Percentiles rank a stretch among this genome's conserved stretches.
phyloP scores from a whole-genome alignment of 2,113 vertebrate species.

The Clarias batrachus region DNA sequence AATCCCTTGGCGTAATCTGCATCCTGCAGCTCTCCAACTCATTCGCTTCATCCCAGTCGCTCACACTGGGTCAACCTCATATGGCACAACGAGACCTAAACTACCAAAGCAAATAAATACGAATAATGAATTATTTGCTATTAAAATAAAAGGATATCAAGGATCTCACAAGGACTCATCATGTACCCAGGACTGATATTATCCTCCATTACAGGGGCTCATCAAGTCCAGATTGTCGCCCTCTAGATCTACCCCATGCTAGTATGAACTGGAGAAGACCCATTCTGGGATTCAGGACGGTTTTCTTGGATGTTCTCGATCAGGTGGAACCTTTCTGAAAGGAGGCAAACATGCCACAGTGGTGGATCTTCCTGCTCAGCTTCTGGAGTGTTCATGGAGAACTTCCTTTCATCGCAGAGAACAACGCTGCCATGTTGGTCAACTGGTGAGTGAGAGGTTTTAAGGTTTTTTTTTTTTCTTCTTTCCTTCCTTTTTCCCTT shows the following conservation, averaged over 20 bases:
- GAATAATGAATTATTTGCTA: not conserved
- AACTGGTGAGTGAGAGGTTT: constrained; percentile 85
- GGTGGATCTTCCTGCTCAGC: constrained; percentile 82
- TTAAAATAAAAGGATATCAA: not conserved
- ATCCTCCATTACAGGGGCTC: constrained; percentile 56
- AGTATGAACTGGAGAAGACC: constrained; percentile 57
- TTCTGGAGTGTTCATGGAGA: constrained; percentile 80
- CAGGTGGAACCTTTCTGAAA: constrained; percentile 58
- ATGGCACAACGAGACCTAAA: constrained; percentile 37
- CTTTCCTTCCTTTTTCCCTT: not conserved
- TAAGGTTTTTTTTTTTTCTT: not conserved
- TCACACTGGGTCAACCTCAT: constrained; percentile 69
- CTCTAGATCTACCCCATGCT: constrained; percentile 44
- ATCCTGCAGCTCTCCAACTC: constrained; percentile 72
- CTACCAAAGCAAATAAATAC: constrained; percentile 23
- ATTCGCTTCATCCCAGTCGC: constrained; percentile 67
- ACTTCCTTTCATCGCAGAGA: constrained; percentile 87
- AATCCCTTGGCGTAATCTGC: constrained; percentile 93
- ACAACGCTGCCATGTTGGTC: constrained; percentile 88
- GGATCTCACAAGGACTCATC: constrained; percentile 60
- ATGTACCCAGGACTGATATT: constrained; percentile 53
- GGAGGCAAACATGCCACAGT: constrained; percentile 69
- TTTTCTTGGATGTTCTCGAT: constrained; percentile 53
- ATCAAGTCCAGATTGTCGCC: constrained; percentile 33
- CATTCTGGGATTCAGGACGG: constrained; percentile 53